Base-by-base conservation (phyloP, 2,888 invertebrate species). In the Heliconius charithonia region DNA sequence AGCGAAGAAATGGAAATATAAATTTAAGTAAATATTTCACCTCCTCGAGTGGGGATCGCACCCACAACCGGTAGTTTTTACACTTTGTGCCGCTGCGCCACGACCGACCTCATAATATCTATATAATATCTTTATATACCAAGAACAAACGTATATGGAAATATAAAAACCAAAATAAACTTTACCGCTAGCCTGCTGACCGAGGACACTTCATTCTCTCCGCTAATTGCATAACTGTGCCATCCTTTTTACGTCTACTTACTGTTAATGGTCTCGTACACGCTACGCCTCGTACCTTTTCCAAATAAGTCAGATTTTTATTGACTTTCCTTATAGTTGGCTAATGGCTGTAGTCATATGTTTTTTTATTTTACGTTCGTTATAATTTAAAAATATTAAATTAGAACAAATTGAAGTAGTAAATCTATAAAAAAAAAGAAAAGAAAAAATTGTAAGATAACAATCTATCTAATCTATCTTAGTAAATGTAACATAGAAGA, bases 221-320 rank as follows among this genome's bases (percentile, higher is more conserved):
- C 81, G 85, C 83, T 88, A 89, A 91, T 90, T 91, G 87, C 87
- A 86, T 91, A 91, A 91, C 89, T 87, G 89, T 89, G 87, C 85
- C 80, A 76, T 74, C 71, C 80, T 81, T 78, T 84, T 85, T 86
- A 67, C 56, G 62, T 71, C 70, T 62, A 69, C 51, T 56, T 70
- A 70, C 75, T 27, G 75, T 71, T 70, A 45, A 73, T 62, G 67
- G 29, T 37, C 85, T 83, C 78, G 71, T 81, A 83, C 81, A 80
- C 81, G 79, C 81, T 71, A 81, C 32, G 37, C 16, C 6, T 66
- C 22, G 62, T 29, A 37, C 6, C n/a, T 70, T 63, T 65, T 45
- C 19, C 70, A 56, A 66, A 66, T 25, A 27, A 66, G 13, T 51
- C 29, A 37, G 22, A 32, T 66, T 27, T 73, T 66, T 75, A 66